Conservation (phyloP, 2,888 invertebrate species). For the Caenorhabditis japonica region DNA sequence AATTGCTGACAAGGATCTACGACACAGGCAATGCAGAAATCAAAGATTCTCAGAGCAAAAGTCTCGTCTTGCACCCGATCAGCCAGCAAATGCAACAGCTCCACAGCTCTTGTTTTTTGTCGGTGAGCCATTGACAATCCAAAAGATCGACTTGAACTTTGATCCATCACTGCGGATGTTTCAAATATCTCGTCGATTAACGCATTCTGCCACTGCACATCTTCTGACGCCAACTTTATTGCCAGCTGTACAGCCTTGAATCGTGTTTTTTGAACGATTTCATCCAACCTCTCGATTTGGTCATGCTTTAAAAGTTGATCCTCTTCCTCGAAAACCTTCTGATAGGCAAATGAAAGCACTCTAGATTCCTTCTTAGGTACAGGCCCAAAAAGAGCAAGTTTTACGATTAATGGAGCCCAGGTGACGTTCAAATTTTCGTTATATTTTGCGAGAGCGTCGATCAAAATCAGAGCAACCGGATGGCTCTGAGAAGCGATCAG, state of each 20-base stretch:
- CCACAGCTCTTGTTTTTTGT: slow-evolving; percentile 65
- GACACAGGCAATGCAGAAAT: slow-evolving; percentile 57
- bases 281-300: slow-evolving; percentile 46
- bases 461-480: slow-evolving; percentile 55
- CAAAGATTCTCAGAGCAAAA: slow-evolving; percentile 39
- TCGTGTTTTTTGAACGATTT: slow-evolving; percentile 54
- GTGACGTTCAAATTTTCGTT: slow-evolving; percentile 10
- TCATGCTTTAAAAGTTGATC: slow-evolving; percentile 10
- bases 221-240: slow-evolving; percentile 16
- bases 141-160: slow-evolving; percentile 65
- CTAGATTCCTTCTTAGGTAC: slow-evolving; percentile 65
- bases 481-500: slow-evolving; percentile 51
- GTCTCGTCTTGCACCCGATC: slow-evolving; percentile 26
- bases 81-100: slow-evolving; percentile 51
- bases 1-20: slow-evolving; percentile 70
- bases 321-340: slow-evolving; percentile 27
- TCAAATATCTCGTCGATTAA: slow-evolving; percentile 38
- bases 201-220: slow-evolving; percentile 13
- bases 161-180: slow-evolving; percentile 48
- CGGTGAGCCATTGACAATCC: slow-evolving; percentile 72
- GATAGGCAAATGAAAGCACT: slow-evolving; percentile 33
- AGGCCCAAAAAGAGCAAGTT: slow-evolving; percentile 62
- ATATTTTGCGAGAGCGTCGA: slow-evolving; percentile 31
- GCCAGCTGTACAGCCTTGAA: slow-evolving; percentile 44
- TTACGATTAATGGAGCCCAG: slow-evolving; percentile 52